Base-by-base conservation (phyloP, 1,140 invertebrate species). In the Cataglyphis hispanica region DNA sequence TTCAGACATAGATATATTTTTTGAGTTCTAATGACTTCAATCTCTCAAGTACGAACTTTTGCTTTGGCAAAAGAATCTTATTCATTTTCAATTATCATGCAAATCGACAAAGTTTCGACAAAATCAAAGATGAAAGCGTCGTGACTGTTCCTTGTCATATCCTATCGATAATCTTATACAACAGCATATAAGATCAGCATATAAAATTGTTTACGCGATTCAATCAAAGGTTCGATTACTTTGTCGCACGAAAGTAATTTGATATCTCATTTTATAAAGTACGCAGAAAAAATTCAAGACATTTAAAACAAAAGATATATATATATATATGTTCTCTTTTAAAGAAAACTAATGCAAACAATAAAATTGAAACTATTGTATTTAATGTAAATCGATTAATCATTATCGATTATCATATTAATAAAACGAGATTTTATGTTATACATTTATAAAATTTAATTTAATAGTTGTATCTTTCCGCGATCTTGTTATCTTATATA, bases 151-250 rank as follows among this genome's bases (percentile, higher is more conserved):
- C 60, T 78, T 74, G 40, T 72, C 27, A 83, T 46, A 86, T 88
- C 84, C 89, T 90, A 91, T 46, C 88, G 69, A 85, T 75, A 85
- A 85, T 84, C 76, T 85, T 84, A 90, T 74, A 84, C 50, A 89
- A 75, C 60, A 86, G 84, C 63, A 77, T 81, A 89, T 85, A 90
- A 89, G 50, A 87, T 78, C 72, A 81, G 74, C 43, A 66, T 46
- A 31, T 53, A 76, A 86, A 58, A 88, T 78, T 70, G 86, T 81
- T 74, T 58, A 25, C 76, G 50, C 87, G 87, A 76, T 50, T 46
- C 37, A 43, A 50, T 25, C 31, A 76, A 56, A 58, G 27, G 50
- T 72, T 37, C 72, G 53, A 64, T 64, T 63, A 53, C 50, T 66
- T 60, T 72, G 74, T 66, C 31, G 40, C 66, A 86, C 40, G 76